phyloP scores from a whole-genome alignment of 2,888 invertebrate genomes.

The Pinctada fucata region DNA sequence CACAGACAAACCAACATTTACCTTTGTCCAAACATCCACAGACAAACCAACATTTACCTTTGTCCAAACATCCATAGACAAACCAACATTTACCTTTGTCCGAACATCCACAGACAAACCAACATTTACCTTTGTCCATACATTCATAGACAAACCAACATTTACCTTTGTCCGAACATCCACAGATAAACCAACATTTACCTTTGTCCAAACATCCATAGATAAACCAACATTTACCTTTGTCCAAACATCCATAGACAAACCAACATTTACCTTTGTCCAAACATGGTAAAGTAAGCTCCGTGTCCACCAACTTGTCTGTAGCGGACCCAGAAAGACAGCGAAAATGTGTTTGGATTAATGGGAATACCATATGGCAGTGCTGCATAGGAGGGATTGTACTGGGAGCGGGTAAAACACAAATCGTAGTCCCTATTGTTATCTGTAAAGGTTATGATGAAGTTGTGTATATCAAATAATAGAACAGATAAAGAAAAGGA shows the following conservation, averaged over 20 bases:
- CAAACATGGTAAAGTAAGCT: conserved; percentile 10
- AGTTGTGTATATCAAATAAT: background rate
- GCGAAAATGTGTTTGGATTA: background rate
- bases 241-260: background rate
- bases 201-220: no score
- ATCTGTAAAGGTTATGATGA: background rate
- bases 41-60: no score
- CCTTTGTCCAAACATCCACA: no score
- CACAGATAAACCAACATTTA: no score
- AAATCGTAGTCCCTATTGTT: background rate
- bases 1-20: no score
- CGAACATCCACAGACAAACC: no score
- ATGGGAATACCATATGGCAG: conserved; percentile 11
- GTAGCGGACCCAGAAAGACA: conserved; percentile 11
- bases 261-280: background rate
- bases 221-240: background rate
- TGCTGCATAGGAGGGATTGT: background rate
- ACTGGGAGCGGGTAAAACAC: background rate
- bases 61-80: no score
- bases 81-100: no score
- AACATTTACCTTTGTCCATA: no score
- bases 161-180: no score
- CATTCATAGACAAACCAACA: no score
- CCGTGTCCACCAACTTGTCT: background rate
- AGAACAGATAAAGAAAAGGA: no score